Percentiles rank a stretch among this genome's conserved stretches.
Conservation (phyloP, 2,888 invertebrate genomes). For the Sminthurinus aureus region DNA sequence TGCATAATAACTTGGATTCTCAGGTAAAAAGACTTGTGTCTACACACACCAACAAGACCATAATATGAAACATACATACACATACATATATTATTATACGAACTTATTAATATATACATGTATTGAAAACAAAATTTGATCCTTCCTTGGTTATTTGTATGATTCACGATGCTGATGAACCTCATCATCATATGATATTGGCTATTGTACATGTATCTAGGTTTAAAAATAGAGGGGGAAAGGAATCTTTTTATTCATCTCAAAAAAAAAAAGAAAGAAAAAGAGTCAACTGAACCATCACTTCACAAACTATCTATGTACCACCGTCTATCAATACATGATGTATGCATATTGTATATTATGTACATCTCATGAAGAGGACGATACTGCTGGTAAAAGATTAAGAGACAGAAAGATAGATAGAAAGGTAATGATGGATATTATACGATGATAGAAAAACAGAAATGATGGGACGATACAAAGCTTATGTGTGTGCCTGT, state of each 20-base stretch:
- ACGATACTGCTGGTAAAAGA: slow-evolving; percentile 5
- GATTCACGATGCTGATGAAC: background rate
- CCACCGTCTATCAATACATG: background rate
- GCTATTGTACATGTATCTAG: too few relatives aligned
- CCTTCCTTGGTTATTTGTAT: background rate
- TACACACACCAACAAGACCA: background rate
- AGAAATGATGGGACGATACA: slow-evolving; percentile 26
- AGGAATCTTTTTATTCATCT: background rate
- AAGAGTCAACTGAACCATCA: slow-evolving; percentile 16
- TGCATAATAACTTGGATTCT: slow-evolving; percentile 20
- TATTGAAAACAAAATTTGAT: background rate
- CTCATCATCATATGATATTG: too few relatives aligned
- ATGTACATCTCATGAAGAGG: too few relatives aligned
- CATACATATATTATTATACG: background rate
- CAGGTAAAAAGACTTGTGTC: slow-evolving; percentile 16
- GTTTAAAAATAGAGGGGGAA: background rate
- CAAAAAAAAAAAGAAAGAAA: background rate
- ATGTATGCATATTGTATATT: background rate
- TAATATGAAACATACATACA: too few relatives aligned
- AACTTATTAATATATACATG: background rate
- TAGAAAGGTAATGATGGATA: slow-evolving; percentile 14
- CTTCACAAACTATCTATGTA: background rate
- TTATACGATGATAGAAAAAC: slow-evolving; percentile 13
- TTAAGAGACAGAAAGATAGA: slow-evolving; percentile 7
- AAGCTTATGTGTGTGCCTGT: slow-evolving; percentile 30